These are phyloP conservation scores for Camponotus vicinus DNA, from an alignment of 1,140 invertebrate species.

Conservation along the genomic window DNA sequence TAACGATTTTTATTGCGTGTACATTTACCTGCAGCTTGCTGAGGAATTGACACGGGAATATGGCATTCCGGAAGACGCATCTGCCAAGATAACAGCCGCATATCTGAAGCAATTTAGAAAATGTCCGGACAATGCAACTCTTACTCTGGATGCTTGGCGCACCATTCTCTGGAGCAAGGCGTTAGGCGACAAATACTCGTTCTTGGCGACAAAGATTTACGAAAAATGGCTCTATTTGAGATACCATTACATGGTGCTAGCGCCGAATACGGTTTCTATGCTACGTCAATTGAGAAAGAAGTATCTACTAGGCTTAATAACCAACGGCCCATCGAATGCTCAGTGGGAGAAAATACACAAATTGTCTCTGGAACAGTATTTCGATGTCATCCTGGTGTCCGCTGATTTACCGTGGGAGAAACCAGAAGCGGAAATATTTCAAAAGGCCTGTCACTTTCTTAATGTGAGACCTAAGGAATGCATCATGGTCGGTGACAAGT, in stretches of 20 bases:
- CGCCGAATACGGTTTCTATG: constrained; percentile 89
- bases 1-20: constrained; percentile 66
- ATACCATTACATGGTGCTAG: constrained; percentile 90
- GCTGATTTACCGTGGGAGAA: constrained; percentile 95
- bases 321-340: constrained; percentile 93
- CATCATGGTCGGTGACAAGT: constrained; percentile 94
- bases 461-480: constrained; percentile 90
- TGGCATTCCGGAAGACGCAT: constrained; percentile 88
- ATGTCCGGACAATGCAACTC: constrained; percentile 91
- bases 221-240: constrained; percentile 91
- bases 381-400: constrained; percentile 93
- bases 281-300: constrained; percentile 89
- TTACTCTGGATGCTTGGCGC: constrained; percentile 91
- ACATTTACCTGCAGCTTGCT: constrained; percentile 87
- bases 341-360: constrained; percentile 95
- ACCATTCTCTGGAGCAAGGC: constrained; percentile 91
- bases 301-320: constrained; percentile 92
- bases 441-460: constrained; percentile 91
- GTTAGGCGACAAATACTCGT: constrained; percentile 90
- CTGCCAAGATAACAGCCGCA: constrained; percentile 88
- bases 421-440: constrained; percentile 92
- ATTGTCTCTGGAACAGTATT: constrained; percentile 89
- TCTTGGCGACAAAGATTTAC: constrained; percentile 90
- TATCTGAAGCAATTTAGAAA: constrained; percentile 92
- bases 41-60: constrained; percentile 90